Base-by-base conservation (phyloP, 2,113 vertebrate species). In the Trichomycterus rosablanca region DNA sequence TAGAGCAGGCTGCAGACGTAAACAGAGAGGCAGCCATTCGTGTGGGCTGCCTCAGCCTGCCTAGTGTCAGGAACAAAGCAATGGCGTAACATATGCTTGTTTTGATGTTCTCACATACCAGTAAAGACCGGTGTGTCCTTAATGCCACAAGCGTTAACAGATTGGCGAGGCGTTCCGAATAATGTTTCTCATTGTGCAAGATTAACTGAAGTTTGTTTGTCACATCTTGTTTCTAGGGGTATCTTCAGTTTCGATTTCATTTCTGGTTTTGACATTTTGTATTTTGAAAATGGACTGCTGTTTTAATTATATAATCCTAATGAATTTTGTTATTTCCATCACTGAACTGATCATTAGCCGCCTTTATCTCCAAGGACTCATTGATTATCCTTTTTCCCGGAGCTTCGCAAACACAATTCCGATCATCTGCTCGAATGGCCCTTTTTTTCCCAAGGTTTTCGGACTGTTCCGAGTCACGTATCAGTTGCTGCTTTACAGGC, bases 41-140 rank as follows among this genome's bases (percentile, higher is more conserved):
- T 39, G 56, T 32, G 49, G 24, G 43, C 26, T 46, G 3, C 50
- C 12, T 48, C 12, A n/a, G 6, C 10, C 3, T 8, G 16, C 19
- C 56, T 12, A 15, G 42, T 56, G 50, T 51, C 53, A 48, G 18
- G 54, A 62, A 49, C 40, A 76, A 74, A 73, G 18, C 55, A 54
- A 12, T 30, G 52, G 62, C 80, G 74, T 83, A 76, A 46, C 19
- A 39, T 19, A 20, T 8, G 63, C 56, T 67, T 81, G 76, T 81
- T 80, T 75, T 80, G 70, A 74, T 71, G 78, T 20, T 4, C 10
- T 45, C 40, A 7, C 60, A 49, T 55, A 28, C 52, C 37, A 1
- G 16, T 37, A 72, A 20, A 26, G 57, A 57, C 48, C 26, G 39
- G 37, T 57, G 59, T 50, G 55, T 64, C 50, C 60, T 66, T 59